Evolutionary conservation across 2,888 invertebrate species (phyloP).

Genomic region (Chalcis sispes): DNA sequence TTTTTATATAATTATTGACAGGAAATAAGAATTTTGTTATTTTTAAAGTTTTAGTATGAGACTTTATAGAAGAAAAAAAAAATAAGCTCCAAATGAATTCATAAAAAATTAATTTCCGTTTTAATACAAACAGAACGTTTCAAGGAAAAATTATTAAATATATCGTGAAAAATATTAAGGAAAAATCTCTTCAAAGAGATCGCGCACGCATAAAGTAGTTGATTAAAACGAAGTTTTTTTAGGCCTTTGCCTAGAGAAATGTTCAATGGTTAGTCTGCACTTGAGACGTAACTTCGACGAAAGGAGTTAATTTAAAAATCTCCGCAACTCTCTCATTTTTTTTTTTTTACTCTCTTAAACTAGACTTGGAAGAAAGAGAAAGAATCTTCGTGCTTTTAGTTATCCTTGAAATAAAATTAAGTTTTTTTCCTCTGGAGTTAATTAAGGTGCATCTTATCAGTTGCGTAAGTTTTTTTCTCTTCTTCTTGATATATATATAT

Average conservation of each 20-base stretch:
- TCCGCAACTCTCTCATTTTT: constrained; percentile 13
- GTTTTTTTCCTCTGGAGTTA: constrained; percentile 49
- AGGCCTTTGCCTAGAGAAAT: constrained; percentile 4
- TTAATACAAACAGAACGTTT: too few relatives aligned
- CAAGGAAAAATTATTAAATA: constrained; percentile 17
- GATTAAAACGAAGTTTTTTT: constrained; percentile 50
- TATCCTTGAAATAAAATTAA: constrained; percentile 48
- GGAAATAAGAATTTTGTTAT: too few relatives aligned
- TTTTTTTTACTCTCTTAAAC: background rate
- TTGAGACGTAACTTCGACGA: constrained; percentile 42
- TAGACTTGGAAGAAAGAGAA: too few relatives aligned
- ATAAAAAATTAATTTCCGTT: too few relatives aligned
- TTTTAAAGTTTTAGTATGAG: too few relatives aligned
- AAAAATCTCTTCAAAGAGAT: background rate
- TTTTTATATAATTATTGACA: too few relatives aligned
- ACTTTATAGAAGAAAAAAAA: too few relatives aligned
- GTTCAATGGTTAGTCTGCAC: constrained; percentile 43
- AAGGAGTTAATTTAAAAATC: constrained; percentile 55
- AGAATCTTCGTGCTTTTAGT: constrained; percentile 25
- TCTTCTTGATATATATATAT: constrained; percentile 5
- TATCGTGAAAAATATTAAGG: background rate
- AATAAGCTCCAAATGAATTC: too few relatives aligned
- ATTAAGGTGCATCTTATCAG: constrained; percentile 56
- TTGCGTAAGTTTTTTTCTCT: constrained; percentile 38
- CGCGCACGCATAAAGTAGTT: constrained; percentile 12